Conservation (phyloP, 2,113 vertebrate species). For the Grammomys dolichurus region DNA sequence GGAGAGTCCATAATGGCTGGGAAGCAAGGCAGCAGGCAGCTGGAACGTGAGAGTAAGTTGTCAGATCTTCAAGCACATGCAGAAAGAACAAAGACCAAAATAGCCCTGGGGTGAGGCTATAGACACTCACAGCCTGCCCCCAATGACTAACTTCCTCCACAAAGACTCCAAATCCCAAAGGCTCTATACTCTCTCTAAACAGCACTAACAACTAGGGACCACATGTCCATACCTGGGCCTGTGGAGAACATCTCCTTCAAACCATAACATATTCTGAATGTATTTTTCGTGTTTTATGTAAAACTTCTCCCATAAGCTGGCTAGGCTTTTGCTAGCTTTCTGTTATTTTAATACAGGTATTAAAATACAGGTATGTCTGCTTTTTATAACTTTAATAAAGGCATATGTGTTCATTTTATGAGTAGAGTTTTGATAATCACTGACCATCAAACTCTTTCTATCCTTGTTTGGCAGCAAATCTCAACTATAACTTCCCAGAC, state of each 20-base stretch:
- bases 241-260: not conserved
- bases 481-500: not conserved
- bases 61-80: not conserved
- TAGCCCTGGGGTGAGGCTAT: not conserved
- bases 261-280: not conserved
- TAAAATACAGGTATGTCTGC: not conserved
- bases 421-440: not conserved
- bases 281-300: not conserved
- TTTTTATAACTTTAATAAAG: slow-evolving; percentile 8
- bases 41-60: not conserved
- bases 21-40: not conserved
- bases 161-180: not conserved
- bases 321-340: not conserved
- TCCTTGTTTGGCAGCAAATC: not conserved
- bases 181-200: not conserved
- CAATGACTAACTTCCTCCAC: not conserved
- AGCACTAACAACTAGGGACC: not conserved
- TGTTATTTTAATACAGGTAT: not conserved
- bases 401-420: not conserved
- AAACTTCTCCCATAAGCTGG: not conserved
- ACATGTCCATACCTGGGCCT: not conserved
- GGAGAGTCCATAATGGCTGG: not conserved
- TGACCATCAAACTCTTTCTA: not conserved
- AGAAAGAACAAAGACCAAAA: not conserved
- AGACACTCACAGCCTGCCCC: not conserved